These are phyloP conservation scores for Salvelinus alpinus DNA, from an alignment of 2,113 vertebrate species.

Conservation along the genomic window DNA sequence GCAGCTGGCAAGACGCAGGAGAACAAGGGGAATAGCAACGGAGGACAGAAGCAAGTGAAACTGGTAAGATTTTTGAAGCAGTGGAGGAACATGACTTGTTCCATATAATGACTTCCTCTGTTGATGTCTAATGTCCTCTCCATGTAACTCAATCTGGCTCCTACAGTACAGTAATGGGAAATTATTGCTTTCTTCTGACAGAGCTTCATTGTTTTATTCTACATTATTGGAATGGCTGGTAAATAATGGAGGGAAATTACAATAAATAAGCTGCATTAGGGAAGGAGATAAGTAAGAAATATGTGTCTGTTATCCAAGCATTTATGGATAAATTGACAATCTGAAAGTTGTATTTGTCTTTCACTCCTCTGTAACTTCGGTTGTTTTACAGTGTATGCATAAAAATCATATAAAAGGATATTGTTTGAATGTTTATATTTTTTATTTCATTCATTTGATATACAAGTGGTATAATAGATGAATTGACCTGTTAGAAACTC, in stretches of 20 bases:
- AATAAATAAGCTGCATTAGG: conserved; percentile 8
- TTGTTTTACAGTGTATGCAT: background rate
- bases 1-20: conserved; percentile 18
- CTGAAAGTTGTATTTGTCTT: background rate
- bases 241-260: conserved; percentile 25
- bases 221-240: conserved; percentile 29
- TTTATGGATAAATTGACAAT: conserved; percentile 6
- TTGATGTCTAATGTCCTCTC: conserved; percentile 37
- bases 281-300: background rate
- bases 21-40: conserved; percentile 33
- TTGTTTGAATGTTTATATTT: too few relatives aligned
- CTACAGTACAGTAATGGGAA: conserved; percentile 45
- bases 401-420: background rate
- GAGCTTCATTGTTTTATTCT: conserved; percentile 39
- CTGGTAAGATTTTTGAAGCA: conserved; percentile 49
- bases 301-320: background rate
- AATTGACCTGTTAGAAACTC: background rate
- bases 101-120: conserved; percentile 48
- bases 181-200: conserved; percentile 36
- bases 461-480: background rate
- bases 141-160: conserved; percentile 49
- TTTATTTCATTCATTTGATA: background rate
- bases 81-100: conserved; percentile 29
- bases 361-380: background rate
- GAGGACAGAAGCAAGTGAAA: conserved; percentile 26